Conservation (phyloP, 1,140 invertebrate genomes). For the Monomorium pharaonis region DNA sequence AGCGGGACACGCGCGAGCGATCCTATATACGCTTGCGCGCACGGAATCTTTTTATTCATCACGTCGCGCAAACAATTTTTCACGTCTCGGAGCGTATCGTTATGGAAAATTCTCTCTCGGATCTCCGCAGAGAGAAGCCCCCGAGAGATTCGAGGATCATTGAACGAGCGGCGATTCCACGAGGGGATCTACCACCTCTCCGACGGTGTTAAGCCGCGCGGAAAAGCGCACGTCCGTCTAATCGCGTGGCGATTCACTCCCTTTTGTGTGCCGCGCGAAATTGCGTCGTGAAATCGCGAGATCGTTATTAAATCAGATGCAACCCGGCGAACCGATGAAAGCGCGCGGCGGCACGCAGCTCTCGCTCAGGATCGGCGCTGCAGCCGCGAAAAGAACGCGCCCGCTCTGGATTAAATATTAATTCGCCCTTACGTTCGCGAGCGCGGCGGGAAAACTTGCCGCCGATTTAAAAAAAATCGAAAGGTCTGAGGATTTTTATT, state of each 20-base stretch:
- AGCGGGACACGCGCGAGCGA: neutral
- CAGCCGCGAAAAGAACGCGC: neutral
- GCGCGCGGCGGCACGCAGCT: conserved; percentile 22
- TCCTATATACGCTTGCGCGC: neutral
- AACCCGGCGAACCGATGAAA: conserved; percentile 50
- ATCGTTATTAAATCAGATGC: conserved; percentile 57
- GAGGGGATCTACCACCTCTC: neutral
- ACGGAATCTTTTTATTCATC: neutral
- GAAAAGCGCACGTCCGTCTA: conserved; percentile 27
- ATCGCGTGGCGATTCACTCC: conserved; percentile 35
- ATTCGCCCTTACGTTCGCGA: neutral
- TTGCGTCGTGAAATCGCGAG: conserved; percentile 49
- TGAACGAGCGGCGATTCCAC: neutral
- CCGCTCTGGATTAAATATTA: no score
- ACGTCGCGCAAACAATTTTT: neutral
- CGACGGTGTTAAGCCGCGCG: conserved; percentile 34
- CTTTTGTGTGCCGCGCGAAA: conserved; percentile 50
- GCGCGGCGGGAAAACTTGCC: neutral
- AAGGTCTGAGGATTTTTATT: neutral
- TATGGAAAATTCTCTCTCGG: neutral
- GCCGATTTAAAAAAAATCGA: neutral
- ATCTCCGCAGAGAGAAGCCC: neutral
- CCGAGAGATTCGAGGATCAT: no score
- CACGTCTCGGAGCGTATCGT: neutral
- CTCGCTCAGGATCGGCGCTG: conserved; percentile 46